Base-by-base conservation (phyloP, 2,113 vertebrate species). In the Halichoerus grypus region DNA sequence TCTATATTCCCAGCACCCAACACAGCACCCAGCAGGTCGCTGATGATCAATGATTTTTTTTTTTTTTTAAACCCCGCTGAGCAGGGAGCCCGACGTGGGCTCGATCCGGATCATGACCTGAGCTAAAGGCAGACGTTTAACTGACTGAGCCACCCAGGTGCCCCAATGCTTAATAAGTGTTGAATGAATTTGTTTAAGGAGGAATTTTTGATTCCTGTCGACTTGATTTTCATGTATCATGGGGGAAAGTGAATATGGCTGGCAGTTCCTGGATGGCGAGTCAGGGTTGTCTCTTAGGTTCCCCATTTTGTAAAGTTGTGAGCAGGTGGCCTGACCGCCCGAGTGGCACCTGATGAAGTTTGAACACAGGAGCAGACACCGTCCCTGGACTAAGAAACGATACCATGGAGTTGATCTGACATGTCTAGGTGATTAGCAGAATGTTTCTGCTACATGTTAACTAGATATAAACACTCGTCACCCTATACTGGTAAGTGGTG, bases 11-110 rank as follows among this genome's bases (percentile, higher is more conserved):
- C 22, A 24, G 69, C 7, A 21, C 53, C 36, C 8, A 9, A 28
- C 21, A 2, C 9, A 0, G 42, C 3, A 11, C n/a, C 1, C 13
- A 1, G 26, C 4, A 16, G 4, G 3, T 18, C 15, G 14, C 3
- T 36, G 16, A 36, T 31, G 14, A 26, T 31, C 42, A 33, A 3
- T 15, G 39, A 28, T 28, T 61, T 39, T 6, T 88, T 69, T 57
- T 57, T 21, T 67, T 59, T 69, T 19, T 69, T 69, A 15, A 65
- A 65, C 67, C 67, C 16, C 16, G 8, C 33, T 69, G 67, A 69
- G 67, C 18, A 19, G 67, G 67, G 8, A 36, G 16, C 67, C 33
- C 1, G 4, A 69, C 2, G 1, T 4, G 67, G 67, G 8, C 67
- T 69, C 16, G 3, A 69, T 69, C 65, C 67, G 33, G 33, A 69